Conservation (phyloP, 2,113 vertebrate genomes). For the Anarhynchus alexandrinus region DNA sequence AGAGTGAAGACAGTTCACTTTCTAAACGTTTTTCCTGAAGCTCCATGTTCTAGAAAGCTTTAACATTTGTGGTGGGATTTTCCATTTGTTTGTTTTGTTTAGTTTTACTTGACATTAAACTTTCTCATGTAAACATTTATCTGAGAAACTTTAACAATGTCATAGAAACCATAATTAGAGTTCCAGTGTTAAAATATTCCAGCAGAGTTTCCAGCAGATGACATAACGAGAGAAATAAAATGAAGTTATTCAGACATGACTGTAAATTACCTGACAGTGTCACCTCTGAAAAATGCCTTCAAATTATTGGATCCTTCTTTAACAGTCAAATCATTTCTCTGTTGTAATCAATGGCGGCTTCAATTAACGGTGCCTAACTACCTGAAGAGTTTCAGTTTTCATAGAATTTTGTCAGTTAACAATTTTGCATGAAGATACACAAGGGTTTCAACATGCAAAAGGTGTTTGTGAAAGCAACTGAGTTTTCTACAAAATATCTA, state of each 20-base stretch:
- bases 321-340: neutral
- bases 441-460: neutral
- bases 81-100: neutral
- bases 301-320: neutral
- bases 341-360: neutral
- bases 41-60: neutral
- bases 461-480: neutral
- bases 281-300: neutral
- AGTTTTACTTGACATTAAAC: neutral
- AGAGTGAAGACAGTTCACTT: neutral
- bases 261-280: neutral
- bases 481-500: neutral
- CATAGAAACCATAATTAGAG: neutral
- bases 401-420: neutral
- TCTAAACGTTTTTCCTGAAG: neutral
- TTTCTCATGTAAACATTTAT: neutral
- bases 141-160: neutral
- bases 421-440: neutral
- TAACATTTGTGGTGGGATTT: neutral
- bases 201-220: neutral
- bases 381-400: neutral
- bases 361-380: neutral
- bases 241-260: neutral
- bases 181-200: neutral
- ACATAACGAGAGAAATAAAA: neutral